Evolutionary conservation across 2,113 vertebrate genomes (phyloP).

Genomic region (Trogon surrucura): DNA sequence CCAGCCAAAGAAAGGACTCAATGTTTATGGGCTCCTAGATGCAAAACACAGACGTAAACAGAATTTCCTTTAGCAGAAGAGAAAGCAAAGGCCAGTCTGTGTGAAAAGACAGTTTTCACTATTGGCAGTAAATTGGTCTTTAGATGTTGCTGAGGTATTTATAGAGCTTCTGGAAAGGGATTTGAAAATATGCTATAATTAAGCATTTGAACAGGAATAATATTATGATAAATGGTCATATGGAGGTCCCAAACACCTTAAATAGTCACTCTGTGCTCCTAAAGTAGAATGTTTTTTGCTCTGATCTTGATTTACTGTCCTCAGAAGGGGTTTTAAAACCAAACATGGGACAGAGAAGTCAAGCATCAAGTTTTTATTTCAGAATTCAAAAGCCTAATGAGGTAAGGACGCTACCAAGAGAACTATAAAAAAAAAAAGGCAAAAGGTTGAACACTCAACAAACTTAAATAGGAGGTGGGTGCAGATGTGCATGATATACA

Average conservation of each 20-base stretch:
- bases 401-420: constrained; percentile 31
- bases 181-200: constrained; percentile 49
- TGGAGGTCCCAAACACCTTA: constrained; percentile 48
- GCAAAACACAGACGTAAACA: not conserved
- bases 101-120: constrained; percentile 7
- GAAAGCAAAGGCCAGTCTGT: not conserved
- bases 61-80: not conserved
- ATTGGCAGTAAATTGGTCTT: constrained; percentile 7
- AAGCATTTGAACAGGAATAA: constrained; percentile 51
- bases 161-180: constrained; percentile 30
- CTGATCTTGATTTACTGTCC: constrained; percentile 37
- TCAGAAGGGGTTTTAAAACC: constrained; percentile 51
- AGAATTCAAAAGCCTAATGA: constrained; percentile 48
- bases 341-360: not conserved
- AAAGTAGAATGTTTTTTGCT: constrained; percentile 9
- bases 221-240: constrained; percentile 55
- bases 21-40: not conserved
- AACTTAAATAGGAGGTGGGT: not conserved
- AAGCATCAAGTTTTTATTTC: constrained; percentile 53
- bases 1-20: not conserved
- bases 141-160: constrained; percentile 28
- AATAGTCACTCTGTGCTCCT: constrained; percentile 34
- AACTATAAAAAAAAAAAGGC: constrained; percentile 57
- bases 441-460: constrained; percentile 16
- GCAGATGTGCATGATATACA: constrained; percentile 23